Conservation (phyloP, 53 echinoderm and acorn worm genomes). For the Antedon mediterranea region DNA sequence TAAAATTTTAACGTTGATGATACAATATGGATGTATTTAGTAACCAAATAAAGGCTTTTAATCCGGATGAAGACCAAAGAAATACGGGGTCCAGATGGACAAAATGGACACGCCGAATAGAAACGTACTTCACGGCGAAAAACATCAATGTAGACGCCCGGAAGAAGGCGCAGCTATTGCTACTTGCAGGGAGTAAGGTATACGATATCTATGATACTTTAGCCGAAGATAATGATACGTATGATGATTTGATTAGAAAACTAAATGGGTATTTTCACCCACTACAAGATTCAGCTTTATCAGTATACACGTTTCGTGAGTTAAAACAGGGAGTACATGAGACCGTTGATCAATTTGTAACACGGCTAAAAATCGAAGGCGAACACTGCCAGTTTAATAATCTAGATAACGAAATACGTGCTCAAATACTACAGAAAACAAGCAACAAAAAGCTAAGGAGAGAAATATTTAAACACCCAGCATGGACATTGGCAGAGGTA, state of each 20-base stretch:
- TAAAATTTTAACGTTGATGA: not conserved
- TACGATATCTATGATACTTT: not conserved
- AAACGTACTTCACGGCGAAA: not conserved
- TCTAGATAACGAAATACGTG: not conserved
- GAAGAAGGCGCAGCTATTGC: not conserved
- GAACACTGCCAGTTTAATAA: not conserved
- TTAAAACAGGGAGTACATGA: not conserved
- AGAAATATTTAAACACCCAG: not conserved
- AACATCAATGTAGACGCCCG: not conserved
- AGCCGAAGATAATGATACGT: not conserved
- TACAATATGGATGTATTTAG: not conserved
- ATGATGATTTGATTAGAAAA: not conserved
- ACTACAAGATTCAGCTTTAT: not conserved
- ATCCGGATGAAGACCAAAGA: not conserved
- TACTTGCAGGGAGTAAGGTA: not conserved
- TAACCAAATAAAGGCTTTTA: not conserved
- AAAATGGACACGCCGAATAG: no score
- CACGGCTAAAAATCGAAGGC: not conserved
- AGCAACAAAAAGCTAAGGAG: not conserved
- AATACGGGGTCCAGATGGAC: not conserved
- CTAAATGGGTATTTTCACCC: not conserved
- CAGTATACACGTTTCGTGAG: not conserved
- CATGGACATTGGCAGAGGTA: not conserved
- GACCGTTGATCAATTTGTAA: not conserved
- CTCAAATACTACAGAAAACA: not conserved